Evolutionary conservation across 2,888 invertebrate genomes (phyloP).

Genomic region (Synanthedon myopaeformis): DNA sequence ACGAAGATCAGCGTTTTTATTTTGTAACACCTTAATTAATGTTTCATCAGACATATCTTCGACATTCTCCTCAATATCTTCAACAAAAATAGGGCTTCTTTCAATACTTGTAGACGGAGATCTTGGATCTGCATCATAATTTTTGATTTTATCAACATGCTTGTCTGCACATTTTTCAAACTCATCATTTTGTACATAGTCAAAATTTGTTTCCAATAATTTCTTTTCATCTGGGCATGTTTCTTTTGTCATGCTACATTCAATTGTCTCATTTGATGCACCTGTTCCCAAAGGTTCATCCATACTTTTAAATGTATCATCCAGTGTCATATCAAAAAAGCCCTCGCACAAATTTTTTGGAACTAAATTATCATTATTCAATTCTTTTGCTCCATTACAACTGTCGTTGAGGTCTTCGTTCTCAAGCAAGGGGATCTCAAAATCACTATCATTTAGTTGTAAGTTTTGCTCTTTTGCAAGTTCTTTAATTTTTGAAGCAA

Average conservation of each 20-base stretch:
- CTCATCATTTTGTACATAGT: conserved; percentile 50
- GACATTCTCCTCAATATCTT: conserved; percentile 35
- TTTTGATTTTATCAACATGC: conserved; percentile 26
- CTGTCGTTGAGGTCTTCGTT: conserved; percentile 14
- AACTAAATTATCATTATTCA: conserved; percentile 30
- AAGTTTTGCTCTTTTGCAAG: conserved; percentile 19
- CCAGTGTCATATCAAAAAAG: conserved; percentile 43
- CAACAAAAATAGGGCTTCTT: conserved; percentile 58
- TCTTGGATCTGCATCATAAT: conserved; percentile 52
- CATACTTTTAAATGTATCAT: conserved; percentile 42
- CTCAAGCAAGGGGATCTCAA: conserved; percentile 32
- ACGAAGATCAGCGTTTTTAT: conserved; percentile 40
- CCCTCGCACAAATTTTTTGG: conserved; percentile 53
- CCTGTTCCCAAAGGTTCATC: conserved; percentile 51
- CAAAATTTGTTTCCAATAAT: conserved; percentile 73
- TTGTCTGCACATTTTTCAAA: conserved; percentile 27
- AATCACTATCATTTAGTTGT: conserved; percentile 5
- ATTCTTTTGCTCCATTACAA: conserved; percentile 24
- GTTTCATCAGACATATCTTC: conserved; percentile 63
- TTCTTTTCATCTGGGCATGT: conserved; percentile 43
- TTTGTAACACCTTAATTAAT: conserved; percentile 52
- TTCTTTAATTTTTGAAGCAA: conserved; percentile 31
- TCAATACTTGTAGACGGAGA: conserved; percentile 61
- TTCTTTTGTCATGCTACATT: conserved; percentile 31
- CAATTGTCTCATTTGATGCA: conserved; percentile 47